Evolutionary conservation across 2,797 vertebrate species (phyloP).

Genomic region (Chelon auratus): DNA sequence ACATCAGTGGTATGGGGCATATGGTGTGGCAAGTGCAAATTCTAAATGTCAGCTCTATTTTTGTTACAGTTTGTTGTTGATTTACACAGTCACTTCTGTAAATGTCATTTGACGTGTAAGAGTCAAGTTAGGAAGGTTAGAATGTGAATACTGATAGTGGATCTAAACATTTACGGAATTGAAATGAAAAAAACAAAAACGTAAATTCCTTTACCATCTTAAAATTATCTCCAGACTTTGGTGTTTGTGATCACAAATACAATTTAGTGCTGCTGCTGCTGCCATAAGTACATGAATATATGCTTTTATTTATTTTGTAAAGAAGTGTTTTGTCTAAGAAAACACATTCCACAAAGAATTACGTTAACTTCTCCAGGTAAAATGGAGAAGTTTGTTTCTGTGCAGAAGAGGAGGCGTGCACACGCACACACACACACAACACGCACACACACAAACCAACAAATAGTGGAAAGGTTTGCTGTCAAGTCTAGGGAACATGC

Average conservation of each 20-base stretch:
- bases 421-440: conserved; percentile 9
- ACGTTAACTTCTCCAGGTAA: conserved; percentile 2
- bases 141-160: too few species aligned
- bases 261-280: not conserved
- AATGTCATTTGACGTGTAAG: not conserved
- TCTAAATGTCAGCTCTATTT: conserved; percentile 58
- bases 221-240: not conserved
- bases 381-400: conserved; percentile 62
- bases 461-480: not conserved
- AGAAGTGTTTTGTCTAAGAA: too few species aligned
- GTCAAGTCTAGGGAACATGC: conserved; percentile 18
- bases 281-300: not conserved
- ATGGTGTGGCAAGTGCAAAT: conserved; percentile 15
- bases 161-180: not conserved
- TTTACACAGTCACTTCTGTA: not conserved
- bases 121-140: not conserved
- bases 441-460: conserved; percentile 12
- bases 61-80: conserved; percentile 9
- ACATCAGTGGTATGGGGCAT: conserved; percentile 26
- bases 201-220: not conserved
- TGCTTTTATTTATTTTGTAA: not conserved
- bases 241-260: not conserved
- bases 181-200: not conserved
- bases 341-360: too few species aligned
- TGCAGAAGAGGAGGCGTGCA: conserved; percentile 8